These are phyloP conservation scores for Apocheima hispidaria DNA, from an alignment of 2,888 invertebrate species.

Conservation along the genomic window DNA sequence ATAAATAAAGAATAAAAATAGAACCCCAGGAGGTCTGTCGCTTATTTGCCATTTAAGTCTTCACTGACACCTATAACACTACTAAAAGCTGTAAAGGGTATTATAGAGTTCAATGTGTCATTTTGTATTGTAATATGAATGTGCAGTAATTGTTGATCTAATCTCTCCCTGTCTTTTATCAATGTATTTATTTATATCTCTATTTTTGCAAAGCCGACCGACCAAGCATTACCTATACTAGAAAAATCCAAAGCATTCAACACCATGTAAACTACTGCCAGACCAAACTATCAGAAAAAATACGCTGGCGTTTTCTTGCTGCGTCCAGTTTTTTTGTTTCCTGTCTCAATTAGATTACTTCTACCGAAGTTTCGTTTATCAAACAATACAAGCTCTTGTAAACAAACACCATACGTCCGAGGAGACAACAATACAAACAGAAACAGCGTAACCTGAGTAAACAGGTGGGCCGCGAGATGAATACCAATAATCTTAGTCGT, in stretches of 20 bases:
- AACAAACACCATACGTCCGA: conserved; percentile 30
- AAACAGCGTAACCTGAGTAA: conserved; percentile 25
- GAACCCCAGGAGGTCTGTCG: too few species aligned
- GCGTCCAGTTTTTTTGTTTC: conserved; percentile 7
- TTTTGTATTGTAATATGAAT: too few species aligned
- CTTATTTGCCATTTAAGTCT: too few species aligned
- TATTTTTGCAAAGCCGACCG: too few species aligned
- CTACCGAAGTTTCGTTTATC: conserved; percentile 1
- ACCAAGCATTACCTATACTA: too few species aligned
- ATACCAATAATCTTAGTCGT: conserved; percentile 25
- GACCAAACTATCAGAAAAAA: neutral
- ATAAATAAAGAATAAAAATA: too few species aligned
- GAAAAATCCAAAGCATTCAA: neutral
- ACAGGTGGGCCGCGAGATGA: conserved; percentile 20
- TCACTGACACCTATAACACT: too few species aligned
- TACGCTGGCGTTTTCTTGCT: neutral
- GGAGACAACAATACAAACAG: conserved; percentile 20
- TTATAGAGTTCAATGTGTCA: too few species aligned
- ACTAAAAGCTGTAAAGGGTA: too few species aligned
- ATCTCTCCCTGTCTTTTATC: too few species aligned
- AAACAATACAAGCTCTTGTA: conserved; percentile 22
- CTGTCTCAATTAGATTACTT: conserved; percentile 12
- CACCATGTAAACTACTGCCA: neutral
- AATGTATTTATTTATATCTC: too few species aligned
- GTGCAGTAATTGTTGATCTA: too few species aligned